phyloP scores from a whole-genome alignment of 2,113 vertebrate species.

The Miniopterus natalensis region DNA sequence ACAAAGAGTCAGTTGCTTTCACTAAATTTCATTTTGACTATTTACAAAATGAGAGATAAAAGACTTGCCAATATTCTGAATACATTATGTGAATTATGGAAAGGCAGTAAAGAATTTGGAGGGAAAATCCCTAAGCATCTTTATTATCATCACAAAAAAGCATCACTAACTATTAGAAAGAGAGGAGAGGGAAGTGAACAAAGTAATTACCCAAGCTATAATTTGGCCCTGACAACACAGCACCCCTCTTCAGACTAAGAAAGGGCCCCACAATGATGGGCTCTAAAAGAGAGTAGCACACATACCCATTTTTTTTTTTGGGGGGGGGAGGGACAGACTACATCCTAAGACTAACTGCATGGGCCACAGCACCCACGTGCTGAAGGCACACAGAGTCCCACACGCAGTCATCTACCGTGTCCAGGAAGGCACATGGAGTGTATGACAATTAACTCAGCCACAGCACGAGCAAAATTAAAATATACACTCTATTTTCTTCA shows the following conservation, averaged over 20 bases:
- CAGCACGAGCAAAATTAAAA: not conserved
- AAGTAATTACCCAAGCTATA: conserved; percentile 62
- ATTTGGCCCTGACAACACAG: conserved; percentile 69
- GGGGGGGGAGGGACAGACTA: not conserved
- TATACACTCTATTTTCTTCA: not conserved
- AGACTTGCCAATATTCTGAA: conserved; percentile 67
- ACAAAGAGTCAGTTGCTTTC: conserved; percentile 4
- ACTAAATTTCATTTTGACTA: conserved; percentile 62
- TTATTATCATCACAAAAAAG: conserved; percentile 66
- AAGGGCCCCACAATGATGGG: not conserved
- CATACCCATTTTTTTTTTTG: not conserved
- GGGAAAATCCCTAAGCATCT: conserved; percentile 44
- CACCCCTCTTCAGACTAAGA: conserved; percentile 38
- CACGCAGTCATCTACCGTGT: not conserved
- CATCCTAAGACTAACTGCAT: not conserved
- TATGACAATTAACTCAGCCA: not conserved
- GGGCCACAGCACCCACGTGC: not conserved
- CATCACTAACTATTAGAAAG: conserved; percentile 60
- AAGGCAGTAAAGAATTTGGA: conserved; percentile 64
- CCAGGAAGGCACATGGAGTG: not conserved
- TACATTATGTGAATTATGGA: conserved; percentile 60
- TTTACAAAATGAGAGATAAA: conserved; percentile 60
- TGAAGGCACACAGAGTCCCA: not conserved
- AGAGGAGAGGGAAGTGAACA: conserved; percentile 44
- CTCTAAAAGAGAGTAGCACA: not conserved